These are phyloP conservation scores for Meloidogyne exigua DNA, from an alignment of 1,140 invertebrate species.

Conservation along the genomic window DNA sequence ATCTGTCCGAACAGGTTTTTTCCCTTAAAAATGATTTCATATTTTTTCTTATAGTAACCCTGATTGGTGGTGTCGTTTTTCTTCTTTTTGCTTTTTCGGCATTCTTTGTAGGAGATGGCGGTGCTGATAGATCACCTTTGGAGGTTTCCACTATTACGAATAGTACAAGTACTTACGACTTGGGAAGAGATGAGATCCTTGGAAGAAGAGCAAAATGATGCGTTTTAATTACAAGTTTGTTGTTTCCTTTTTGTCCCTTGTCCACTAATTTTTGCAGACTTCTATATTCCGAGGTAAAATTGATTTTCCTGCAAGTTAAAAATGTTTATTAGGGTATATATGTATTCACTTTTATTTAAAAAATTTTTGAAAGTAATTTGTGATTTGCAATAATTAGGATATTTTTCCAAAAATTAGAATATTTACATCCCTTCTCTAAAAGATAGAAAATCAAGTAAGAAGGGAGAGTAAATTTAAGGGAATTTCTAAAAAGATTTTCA, in stretches of 20 bases:
- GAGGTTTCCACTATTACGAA: neutral
- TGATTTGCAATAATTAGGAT: too few species aligned
- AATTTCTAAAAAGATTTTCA: too few species aligned
- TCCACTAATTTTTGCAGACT: too few species aligned
- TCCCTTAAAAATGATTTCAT: constrained; percentile 3
- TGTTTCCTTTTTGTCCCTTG: neutral
- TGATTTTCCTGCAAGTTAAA: too few species aligned
- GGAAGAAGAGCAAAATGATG: neutral
- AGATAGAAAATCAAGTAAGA: too few species aligned
- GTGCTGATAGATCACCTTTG: neutral
- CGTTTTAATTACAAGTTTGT: neutral
- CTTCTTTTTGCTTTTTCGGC: constrained; percentile 80
- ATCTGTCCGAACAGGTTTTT: constrained; percentile 80
- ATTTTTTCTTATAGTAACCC: constrained; percentile 71
- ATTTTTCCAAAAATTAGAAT: too few species aligned
- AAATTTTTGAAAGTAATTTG: too few species aligned
- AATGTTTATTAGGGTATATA: too few species aligned
- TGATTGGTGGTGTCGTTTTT: constrained; percentile 88
- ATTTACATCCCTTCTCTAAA: too few species aligned
- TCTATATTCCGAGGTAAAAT: neutral
- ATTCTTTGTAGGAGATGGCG: constrained; percentile 41
- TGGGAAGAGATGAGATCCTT: neutral
- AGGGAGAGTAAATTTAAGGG: too few species aligned
- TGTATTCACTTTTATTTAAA: too few species aligned
- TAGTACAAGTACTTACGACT: neutral